Conservation (phyloP, 2,888 invertebrate species). For the Spilarctia lutea region DNA sequence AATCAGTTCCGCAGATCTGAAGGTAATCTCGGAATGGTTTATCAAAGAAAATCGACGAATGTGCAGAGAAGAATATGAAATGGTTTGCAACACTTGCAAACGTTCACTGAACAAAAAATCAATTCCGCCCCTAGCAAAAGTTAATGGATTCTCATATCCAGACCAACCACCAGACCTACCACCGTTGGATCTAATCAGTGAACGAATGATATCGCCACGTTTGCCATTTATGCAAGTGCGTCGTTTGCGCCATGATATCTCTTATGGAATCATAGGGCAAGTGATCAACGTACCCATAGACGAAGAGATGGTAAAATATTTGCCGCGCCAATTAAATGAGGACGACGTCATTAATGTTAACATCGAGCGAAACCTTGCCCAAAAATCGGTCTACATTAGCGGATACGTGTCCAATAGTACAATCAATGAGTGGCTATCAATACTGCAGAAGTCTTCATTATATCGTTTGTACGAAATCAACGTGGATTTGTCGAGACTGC, state of each 20-base stretch:
- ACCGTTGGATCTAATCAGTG: conserved; percentile 57
- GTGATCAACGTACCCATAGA: conserved; percentile 66
- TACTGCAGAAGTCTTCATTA: conserved; percentile 48
- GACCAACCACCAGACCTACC: conserved; percentile 53
- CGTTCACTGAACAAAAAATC: conserved; percentile 47
- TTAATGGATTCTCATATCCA: conserved; percentile 63
- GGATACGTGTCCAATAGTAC: conserved; percentile 53
- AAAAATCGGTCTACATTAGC: conserved; percentile 58
- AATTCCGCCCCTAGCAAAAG: conserved; percentile 52
- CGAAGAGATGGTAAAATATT: conserved; percentile 59
- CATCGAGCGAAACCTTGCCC: conserved; percentile 50
- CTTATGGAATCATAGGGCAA: conserved; percentile 63
- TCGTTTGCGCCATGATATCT: conserved; percentile 56
- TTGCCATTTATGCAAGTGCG: conserved; percentile 66
- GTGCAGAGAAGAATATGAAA: conserved; percentile 44
- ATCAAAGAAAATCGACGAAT: conserved; percentile 48
- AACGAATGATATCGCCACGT: conserved; percentile 63
- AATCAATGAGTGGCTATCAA: conserved; percentile 54
- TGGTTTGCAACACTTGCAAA: conserved; percentile 55
- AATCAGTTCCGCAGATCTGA: conserved; percentile 56
- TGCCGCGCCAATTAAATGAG: conserved; percentile 61
- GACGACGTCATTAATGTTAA: conserved; percentile 61
- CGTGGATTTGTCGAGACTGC: conserved; percentile 51
- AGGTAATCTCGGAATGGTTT: conserved; percentile 55
- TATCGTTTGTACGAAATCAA: conserved; percentile 58